Base-by-base conservation (phyloP, 2,113 vertebrate species). In the Trogon melanurus region DNA sequence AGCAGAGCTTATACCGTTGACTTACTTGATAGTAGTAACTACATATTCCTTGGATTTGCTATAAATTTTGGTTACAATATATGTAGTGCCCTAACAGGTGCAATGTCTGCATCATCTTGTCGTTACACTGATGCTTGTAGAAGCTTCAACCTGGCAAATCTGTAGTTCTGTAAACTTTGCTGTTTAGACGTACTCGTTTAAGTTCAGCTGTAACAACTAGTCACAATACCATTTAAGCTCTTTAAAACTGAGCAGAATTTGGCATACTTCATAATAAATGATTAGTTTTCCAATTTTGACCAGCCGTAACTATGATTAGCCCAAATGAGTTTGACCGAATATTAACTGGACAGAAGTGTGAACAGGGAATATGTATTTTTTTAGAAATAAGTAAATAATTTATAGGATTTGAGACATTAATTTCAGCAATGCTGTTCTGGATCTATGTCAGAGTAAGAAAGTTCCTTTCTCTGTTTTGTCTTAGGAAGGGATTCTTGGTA, bases 31-130 rank as follows among this genome's bases (percentile, higher is more conserved):
- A 85, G 53, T 48, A 53, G 29, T 75, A 69, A 38, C 65, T 71
- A 50, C 16, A 69, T 78, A 79, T 95, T 96, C 78, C 88, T 95
- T 96, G 90, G 74, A 88, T 83, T 96, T 81, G 53, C 67, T 75
- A 67, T 50, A 51, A 73, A 27, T 76, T 96, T 93, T 75, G 38
- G 19, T 69, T 66, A 76, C 56, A 83, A 76, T 85, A 72, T 32
- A 70, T 57, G 12, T 79, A 85, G 6, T 82, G 67, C 56, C 23
- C 15, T 72, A 32, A 21, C 16, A 54, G 26, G 32, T 11, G 17
- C 50, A 85, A 16, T 32, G 5, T 50, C 78, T 89, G 29, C 54
- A 69, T 88, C 66, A 48, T 26, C 9, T 67, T 79, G 32, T 41
- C 58, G 56, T 86, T 94, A 51, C 32, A 58, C 25, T 82, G 44